Evolutionary conservation across 2,888 invertebrate genomes (phyloP).

Genomic region (Unio delphinus): DNA sequence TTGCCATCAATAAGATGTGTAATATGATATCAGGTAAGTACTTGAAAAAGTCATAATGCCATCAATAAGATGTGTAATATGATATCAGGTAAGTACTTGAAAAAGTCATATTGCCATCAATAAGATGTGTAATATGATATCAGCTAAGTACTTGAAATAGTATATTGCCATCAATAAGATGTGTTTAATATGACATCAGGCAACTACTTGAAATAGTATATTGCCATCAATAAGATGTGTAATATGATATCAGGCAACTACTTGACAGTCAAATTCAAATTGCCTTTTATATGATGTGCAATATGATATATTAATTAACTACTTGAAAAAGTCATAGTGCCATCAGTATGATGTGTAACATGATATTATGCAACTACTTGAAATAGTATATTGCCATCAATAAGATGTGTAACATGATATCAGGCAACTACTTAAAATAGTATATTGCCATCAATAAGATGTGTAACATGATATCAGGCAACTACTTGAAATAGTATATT

Average conservation of each 20-base stretch:
- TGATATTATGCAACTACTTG: conserved; percentile 65
- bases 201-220: conserved; percentile 27
- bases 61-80: conserved; percentile 52
- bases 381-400: not conserved
- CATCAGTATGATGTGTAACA: conserved; percentile 50
- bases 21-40: conserved; percentile 58
- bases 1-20: conserved; percentile 1
- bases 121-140: conserved; percentile 66
- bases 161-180: conserved; percentile 2
- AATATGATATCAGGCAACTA: conserved; percentile 68
- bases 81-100: conserved; percentile 64
- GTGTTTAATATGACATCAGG: conserved; percentile 49
- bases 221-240: conserved; percentile 39
- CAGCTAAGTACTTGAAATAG: conserved; percentile 47
- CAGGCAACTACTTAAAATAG: conserved; percentile 46
- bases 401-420: conserved; percentile 34
- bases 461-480: conserved; percentile 65
- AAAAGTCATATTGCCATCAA: not conserved
- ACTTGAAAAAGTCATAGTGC: not conserved
- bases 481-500: too few species aligned
- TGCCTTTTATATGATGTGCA: conserved; percentile 35
- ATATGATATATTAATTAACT: conserved; percentile 67
- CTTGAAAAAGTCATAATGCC: not conserved
- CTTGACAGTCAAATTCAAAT: not conserved
- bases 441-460: conserved; percentile 12